Conservation (phyloP, 2,797 vertebrate genomes). For the Acipenser oxyrinchus region DNA sequence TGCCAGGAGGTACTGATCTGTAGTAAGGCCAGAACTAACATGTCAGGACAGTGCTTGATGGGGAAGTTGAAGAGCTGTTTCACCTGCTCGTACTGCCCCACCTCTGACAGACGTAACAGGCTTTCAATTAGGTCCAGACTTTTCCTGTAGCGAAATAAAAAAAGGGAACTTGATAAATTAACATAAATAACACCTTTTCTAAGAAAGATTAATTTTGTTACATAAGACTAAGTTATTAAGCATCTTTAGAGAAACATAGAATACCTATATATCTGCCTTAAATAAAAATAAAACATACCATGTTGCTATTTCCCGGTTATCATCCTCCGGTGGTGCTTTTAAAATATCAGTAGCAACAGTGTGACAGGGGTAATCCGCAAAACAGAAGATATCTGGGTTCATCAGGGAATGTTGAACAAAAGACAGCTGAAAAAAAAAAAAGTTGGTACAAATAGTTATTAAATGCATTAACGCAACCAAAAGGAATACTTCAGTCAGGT, state of each 20-base stretch:
- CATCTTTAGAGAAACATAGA: neutral
- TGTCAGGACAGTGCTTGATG: slow-evolving; percentile 97
- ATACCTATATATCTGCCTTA: no score
- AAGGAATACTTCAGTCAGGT: neutral
- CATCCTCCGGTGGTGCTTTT: slow-evolving; percentile 96
- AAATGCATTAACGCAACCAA: neutral
- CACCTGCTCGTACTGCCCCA: slow-evolving; percentile 96
- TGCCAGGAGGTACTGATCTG: slow-evolving; percentile 98
- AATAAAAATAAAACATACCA: slow-evolving; percentile 59
- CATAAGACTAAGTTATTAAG: no score
- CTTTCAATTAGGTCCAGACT: slow-evolving; percentile 97
- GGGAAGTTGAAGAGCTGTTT: slow-evolving; percentile 98
- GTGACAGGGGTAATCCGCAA: slow-evolving; percentile 94
- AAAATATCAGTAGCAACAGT: slow-evolving; percentile 94
- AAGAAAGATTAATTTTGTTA: neutral
- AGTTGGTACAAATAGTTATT: slow-evolving; percentile 4
- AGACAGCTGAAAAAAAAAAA: slow-evolving; percentile 69
- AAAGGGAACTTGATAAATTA: neutral
- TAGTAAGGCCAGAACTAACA: slow-evolving; percentile 90
- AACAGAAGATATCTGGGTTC: slow-evolving; percentile 96
- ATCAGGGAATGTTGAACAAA: slow-evolving; percentile 97
- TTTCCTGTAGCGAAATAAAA: slow-evolving; percentile 69
- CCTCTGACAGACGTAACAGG: slow-evolving; percentile 85
- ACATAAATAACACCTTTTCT: no score
- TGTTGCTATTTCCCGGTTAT: slow-evolving; percentile 97